These are phyloP conservation scores for Drosophila parabipectinata DNA, from an alignment of 1,140 invertebrate genomes.

Conservation along the genomic window DNA sequence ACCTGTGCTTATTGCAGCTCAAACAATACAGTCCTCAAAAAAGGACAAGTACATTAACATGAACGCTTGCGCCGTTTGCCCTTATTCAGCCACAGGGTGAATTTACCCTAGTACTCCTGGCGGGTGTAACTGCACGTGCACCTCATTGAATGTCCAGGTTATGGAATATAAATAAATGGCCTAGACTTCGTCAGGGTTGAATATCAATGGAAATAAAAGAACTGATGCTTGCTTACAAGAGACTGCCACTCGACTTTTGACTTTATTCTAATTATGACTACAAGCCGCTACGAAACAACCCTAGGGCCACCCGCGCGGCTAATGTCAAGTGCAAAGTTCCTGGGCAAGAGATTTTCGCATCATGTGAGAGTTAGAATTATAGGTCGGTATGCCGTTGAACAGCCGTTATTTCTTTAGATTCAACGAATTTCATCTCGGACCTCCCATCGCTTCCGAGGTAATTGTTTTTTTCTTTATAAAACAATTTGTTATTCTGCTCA, in stretches of 20 bases:
- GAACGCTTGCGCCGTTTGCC: slow-evolving; percentile 11
- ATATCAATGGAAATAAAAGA: slow-evolving; percentile 12
- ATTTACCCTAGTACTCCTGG: background rate
- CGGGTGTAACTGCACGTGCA: slow-evolving; percentile 54
- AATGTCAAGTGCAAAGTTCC: slow-evolving; percentile 76
- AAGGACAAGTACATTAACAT: slow-evolving; percentile 37
- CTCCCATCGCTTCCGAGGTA: slow-evolving; percentile 65
- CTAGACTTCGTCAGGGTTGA: slow-evolving; percentile 28
- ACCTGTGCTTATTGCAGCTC: background rate
- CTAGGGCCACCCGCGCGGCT: slow-evolving; percentile 51
- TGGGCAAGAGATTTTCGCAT: slow-evolving; percentile 47
- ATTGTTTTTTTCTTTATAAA: slow-evolving; percentile 66
- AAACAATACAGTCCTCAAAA: slow-evolving; percentile 1
- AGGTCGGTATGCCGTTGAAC: background rate
- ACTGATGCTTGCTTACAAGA: slow-evolving; percentile 19
- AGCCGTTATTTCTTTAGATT: slow-evolving; percentile 17
- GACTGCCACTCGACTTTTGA: slow-evolving; percentile 60
- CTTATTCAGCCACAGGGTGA: background rate
- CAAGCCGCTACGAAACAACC: slow-evolving; percentile 42
- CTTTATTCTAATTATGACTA: slow-evolving; percentile 74
- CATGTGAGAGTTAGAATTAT: slow-evolving; percentile 14
- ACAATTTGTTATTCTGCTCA: slow-evolving; percentile 43
- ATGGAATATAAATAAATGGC: slow-evolving; percentile 27
- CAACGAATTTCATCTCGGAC: slow-evolving; percentile 45
- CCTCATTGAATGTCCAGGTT: slow-evolving; percentile 43